Base-by-base conservation (phyloP, 1,140 invertebrate species). In the Asobara japonica region DNA sequence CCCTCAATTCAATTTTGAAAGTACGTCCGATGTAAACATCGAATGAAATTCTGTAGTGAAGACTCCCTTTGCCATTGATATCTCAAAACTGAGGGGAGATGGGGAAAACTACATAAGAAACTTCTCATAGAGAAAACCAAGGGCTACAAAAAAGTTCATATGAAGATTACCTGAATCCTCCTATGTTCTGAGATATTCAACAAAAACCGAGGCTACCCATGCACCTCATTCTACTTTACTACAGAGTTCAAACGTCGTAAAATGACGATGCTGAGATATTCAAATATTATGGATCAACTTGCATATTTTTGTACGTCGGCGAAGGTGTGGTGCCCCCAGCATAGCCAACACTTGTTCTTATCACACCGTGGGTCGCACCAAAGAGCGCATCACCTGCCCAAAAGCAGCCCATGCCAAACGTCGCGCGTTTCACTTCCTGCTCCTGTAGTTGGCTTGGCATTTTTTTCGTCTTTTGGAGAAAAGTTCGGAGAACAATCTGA, bases 321-420 rank as follows among this genome's bases (percentile, higher is more conserved):
- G 92, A 91, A 65, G 89, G 87, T 30, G 91, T 92, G 38, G 91
- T 92, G 41, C 97, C 97, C 10, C 97, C 97, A 2, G 95, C 90
- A 86, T 96, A 99, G n/a, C 97, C 97, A 16, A 98, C 97, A 77
- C 94, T 90, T n/a, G 97, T 98, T 30, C 94, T 90, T 25, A 97
- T 84, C 13, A 99, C 94, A 5, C 97, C 97, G 1, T 87, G 88
- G 31, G 92, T 92, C 41, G 92, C 94, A 2, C 97, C 97, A 86
- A 96, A 98, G 60, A 96, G 87, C 0, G 94, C 94, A 83, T 98
- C 97, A 18, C 94, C 94, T n/a, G 94, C 94, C 97, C 97, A 98
- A 85, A 99, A 99, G 85, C 97, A 98, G 48, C 96, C 95, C 95
- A 98, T 96, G 4, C 95, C 96, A 84, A 98, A 97, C 0, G 96